phyloP scores from a whole-genome alignment of 2,113 vertebrate species.

The Aphyosemion australe region DNA sequence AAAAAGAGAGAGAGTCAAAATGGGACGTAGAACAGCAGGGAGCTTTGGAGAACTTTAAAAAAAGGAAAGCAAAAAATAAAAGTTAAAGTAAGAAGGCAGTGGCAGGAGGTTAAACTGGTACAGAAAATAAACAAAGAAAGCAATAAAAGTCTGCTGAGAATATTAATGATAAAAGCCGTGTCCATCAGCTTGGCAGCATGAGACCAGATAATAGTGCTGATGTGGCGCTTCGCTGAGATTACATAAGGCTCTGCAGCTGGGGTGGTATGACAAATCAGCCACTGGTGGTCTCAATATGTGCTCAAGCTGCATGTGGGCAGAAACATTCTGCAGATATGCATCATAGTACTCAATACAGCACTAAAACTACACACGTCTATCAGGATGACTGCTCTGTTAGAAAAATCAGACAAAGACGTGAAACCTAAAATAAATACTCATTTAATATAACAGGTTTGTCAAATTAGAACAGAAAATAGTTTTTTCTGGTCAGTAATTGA shows the following conservation, averaged over 20 bases:
- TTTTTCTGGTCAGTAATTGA: no score
- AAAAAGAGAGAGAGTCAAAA: conserved; percentile 5
- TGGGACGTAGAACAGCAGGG: conserved; percentile 8
- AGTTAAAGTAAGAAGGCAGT: neutral
- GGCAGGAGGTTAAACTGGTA: conserved; percentile 30
- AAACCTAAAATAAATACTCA: neutral
- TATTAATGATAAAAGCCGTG: conserved; percentile 25
- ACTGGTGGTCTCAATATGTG: conserved; percentile 13
- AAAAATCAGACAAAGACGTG: conserved; percentile 7
- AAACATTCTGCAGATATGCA: conserved; percentile 37
- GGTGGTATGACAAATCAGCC: conserved; percentile 24
- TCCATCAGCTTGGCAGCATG: conserved; percentile 48
- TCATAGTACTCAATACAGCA: conserved; percentile 43
- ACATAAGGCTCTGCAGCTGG: conserved; percentile 65
- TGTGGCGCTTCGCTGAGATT: conserved; percentile 56
- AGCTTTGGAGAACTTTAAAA: conserved; percentile 13
- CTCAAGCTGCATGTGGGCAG: conserved; percentile 28
- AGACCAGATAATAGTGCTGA: conserved; percentile 60
- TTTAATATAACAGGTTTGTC: neutral
- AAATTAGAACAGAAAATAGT: no score
- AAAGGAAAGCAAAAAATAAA: conserved; percentile 6
- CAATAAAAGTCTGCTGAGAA: conserved; percentile 30
- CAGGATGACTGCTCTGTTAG: conserved; percentile 25
- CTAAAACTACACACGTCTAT: conserved; percentile 21
- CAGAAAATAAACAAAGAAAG: conserved; percentile 38